phyloP scores from a whole-genome alignment of 2,888 invertebrate genomes.

The Rhamphomyia laevipes region DNA sequence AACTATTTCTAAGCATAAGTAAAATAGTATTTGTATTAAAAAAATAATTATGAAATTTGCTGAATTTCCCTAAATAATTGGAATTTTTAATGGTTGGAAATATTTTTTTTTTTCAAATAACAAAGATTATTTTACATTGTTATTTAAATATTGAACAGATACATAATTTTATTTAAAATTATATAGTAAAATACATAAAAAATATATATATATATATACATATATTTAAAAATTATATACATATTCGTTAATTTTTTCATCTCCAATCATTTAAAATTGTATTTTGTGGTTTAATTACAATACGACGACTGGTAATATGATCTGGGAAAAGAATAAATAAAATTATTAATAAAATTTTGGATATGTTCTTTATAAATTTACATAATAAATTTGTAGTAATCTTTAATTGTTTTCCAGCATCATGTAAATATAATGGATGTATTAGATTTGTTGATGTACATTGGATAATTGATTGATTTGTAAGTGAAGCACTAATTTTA shows the following conservation, averaged over 20 bases:
- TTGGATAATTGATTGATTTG: constrained; percentile 3
- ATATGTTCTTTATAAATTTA: constrained; percentile 2
- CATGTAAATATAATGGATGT: constrained; percentile 5
- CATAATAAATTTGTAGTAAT: constrained; percentile 8
- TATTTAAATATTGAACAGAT: too few relatives aligned
- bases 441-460: constrained; percentile 4
- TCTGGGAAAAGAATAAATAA: constrained; percentile 4
- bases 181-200: too few relatives aligned
- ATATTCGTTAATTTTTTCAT: background rate
- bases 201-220: too few relatives aligned
- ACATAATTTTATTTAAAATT: too few relatives aligned
- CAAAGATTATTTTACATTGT: too few relatives aligned
- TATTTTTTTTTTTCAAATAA: too few relatives aligned
- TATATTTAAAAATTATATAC: too few relatives aligned
- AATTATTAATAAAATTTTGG: background rate
- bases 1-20: constrained; percentile 34
- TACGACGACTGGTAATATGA: constrained; percentile 4
- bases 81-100: too few relatives aligned
- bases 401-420: constrained; percentile 3
- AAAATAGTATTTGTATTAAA: constrained; percentile 11
- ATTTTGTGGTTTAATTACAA: constrained; percentile 5
- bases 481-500: constrained; percentile 12
- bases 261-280: background rate
- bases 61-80: too few relatives aligned
- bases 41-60: too few relatives aligned